A percentile compares a stretch with the other conserved stretches of the same genome.
These are phyloP conservation scores for Heliconius ethilla DNA, from an alignment of 2,888 invertebrate species.

Conservation along the genomic window DNA sequence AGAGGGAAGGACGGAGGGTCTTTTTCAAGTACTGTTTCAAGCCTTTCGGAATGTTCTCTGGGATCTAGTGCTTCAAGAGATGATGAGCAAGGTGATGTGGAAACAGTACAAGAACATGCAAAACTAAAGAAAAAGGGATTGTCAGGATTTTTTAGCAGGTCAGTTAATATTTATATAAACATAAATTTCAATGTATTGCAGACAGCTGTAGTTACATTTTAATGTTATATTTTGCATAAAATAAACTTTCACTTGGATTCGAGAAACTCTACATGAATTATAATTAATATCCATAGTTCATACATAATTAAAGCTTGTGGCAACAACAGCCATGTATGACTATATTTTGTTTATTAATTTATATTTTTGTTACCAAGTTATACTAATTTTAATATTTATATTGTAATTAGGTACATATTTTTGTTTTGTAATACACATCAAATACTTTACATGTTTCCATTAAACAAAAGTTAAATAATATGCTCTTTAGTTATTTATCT, in stretches of 20 bases:
- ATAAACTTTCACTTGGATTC: constrained; percentile 26
- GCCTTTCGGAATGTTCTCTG: constrained; percentile 86
- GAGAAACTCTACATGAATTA: constrained; percentile 14
- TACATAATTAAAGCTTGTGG: constrained; percentile 26
- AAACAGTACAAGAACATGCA: constrained; percentile 62
- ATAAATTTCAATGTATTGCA: background rate
- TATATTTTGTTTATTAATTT: background rate
- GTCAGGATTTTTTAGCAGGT: constrained; percentile 85
- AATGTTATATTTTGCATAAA: constrained; percentile 16
- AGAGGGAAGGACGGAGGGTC: constrained; percentile 83
- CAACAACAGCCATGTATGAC: background rate
- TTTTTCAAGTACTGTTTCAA: constrained; percentile 86
- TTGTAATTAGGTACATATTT: background rate
- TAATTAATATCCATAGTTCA: background rate
- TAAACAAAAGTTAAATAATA: background rate
- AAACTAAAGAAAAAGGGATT: constrained; percentile 83
- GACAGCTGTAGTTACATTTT: constrained; percentile 1
- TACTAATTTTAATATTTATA: background rate
- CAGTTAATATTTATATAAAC: constrained; percentile 48
- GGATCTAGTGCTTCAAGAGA: constrained; percentile 82
- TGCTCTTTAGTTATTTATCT: background rate
- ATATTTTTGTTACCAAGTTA: background rate
- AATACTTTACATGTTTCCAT: background rate
- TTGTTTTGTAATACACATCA: background rate
- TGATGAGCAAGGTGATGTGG: constrained; percentile 65